phyloP scores from a whole-genome alignment of 64 coral and sea anemone species.

The Trachythela sp. region DNA sequence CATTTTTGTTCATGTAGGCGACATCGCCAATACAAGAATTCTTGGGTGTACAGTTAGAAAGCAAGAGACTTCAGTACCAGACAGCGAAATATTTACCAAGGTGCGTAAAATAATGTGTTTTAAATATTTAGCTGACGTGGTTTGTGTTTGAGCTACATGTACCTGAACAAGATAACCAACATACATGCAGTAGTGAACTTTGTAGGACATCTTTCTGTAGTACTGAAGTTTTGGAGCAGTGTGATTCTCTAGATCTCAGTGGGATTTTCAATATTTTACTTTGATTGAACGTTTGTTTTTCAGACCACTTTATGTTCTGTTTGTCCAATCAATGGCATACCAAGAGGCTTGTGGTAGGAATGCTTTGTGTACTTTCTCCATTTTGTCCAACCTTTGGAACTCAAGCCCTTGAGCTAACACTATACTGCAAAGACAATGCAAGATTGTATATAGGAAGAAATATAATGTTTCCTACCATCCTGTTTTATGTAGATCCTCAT shows the following conservation, averaged over 20 bases:
- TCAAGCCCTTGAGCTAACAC: no score
- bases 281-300: neutral
- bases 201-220: neutral
- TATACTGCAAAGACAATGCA: no score
- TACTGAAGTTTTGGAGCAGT: neutral
- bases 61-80: slow-evolving; percentile 66
- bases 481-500: slow-evolving; percentile 28
- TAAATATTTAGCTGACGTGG: no score
- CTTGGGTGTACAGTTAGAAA: slow-evolving; percentile 83
- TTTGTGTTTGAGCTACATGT: no score
- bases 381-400: neutral
- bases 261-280: neutral
- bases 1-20: slow-evolving; percentile 43
- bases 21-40: slow-evolving; percentile 96
- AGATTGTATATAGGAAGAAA: no score
- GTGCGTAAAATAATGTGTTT: neutral
- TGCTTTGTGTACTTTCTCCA: neutral
- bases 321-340: slow-evolving; percentile 82
- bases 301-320: slow-evolving; percentile 71
- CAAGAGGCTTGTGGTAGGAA: slow-evolving; percentile 67
- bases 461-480: neutral
- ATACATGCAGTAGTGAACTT: neutral
- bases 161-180: neutral
- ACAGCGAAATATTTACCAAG: slow-evolving; percentile 77
- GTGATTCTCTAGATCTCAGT: neutral